phyloP scores from a whole-genome alignment of 1,140 invertebrate genomes.

The Grapholita molesta region DNA sequence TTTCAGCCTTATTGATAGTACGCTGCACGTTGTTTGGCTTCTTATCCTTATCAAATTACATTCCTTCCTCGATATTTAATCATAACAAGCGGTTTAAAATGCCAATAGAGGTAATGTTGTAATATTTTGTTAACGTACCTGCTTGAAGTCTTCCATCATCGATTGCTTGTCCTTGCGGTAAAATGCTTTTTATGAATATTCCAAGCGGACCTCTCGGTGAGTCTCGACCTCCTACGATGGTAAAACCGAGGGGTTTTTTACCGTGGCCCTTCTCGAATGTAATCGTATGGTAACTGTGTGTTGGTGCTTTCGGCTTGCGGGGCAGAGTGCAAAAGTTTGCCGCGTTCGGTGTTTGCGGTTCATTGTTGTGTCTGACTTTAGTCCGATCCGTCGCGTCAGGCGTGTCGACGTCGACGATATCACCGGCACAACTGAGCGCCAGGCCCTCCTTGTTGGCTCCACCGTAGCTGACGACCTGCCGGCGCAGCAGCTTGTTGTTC shows the following conservation, averaged over 20 bases:
- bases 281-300: constrained; percentile 85
- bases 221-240: constrained; percentile 94
- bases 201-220: constrained; percentile 92
- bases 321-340: constrained; percentile 86
- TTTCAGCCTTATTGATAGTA: constrained; percentile 23
- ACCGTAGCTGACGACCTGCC: constrained; percentile 77
- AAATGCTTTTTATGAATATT: constrained; percentile 95
- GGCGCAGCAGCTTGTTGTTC: constrained; percentile 78
- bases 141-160: constrained; percentile 91
- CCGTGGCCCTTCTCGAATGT: constrained; percentile 91
- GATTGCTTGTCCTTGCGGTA: constrained; percentile 91
- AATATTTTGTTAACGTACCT: constrained; percentile 36
- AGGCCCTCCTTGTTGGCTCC: constrained; percentile 65
- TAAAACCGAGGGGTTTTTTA: constrained; percentile 93
- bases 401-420: constrained; percentile 69
- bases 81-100: constrained; percentile 6
- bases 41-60: constrained; percentile 52
- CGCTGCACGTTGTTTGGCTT: constrained; percentile 30
- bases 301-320: constrained; percentile 81
- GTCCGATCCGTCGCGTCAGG: constrained; percentile 48
- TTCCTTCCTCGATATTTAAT: constrained; percentile 33
- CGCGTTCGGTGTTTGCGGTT: constrained; percentile 74
- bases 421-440: constrained; percentile 67
- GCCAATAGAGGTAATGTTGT: neutral
- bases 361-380: constrained; percentile 53